Percentiles rank a stretch among this genome's conserved stretches.
These are phyloP conservation scores for Ricordea florida DNA, from an alignment of 92 coral and sea anemone species.

Conservation along the genomic window DNA sequence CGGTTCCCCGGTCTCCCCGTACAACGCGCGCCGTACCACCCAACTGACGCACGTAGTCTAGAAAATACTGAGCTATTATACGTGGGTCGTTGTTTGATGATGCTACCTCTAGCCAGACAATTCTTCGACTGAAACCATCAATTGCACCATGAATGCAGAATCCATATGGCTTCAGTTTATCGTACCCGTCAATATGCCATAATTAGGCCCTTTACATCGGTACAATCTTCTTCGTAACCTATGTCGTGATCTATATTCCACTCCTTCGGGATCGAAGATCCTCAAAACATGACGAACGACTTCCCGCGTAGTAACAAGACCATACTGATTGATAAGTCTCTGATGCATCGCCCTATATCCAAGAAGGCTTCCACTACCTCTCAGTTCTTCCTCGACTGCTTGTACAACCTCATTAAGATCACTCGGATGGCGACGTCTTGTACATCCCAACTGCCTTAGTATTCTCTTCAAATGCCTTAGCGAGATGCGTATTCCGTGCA, in stretches of 20 bases:
- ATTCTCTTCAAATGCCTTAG: constrained; percentile 58
- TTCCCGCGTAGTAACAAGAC: constrained; percentile 24
- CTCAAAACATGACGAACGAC: constrained; percentile 33
- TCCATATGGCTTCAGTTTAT: constrained; percentile 40
- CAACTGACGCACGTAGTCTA: constrained; percentile 9
- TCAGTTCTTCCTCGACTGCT: constrained; percentile 45
- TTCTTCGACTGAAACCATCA: constrained; percentile 42
- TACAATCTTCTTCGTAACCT: constrained; percentile 26
- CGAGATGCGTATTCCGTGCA: constrained; percentile 48
- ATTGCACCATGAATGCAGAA: constrained; percentile 56
- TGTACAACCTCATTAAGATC: constrained; percentile 13
- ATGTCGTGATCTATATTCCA: constrained; percentile 31
- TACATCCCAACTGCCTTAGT: constrained; percentile 11
- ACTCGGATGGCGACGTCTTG: constrained; percentile 14
- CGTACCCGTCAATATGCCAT: constrained; percentile 58
- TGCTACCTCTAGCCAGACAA: constrained; percentile 43
- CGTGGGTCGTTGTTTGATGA: constrained; percentile 47
- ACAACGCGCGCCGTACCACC: constrained; percentile 28
- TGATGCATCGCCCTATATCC: constrained; percentile 59
- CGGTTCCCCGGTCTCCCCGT: constrained; percentile 44
- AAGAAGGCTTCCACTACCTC: constrained; percentile 48
- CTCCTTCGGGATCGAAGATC: constrained; percentile 47
- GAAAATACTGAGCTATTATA: constrained; percentile 29
- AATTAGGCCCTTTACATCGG: constrained; percentile 46
- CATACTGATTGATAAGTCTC: constrained; percentile 23